Conservation (phyloP, 2,888 invertebrate genomes). For the Tineola bisselliella region DNA sequence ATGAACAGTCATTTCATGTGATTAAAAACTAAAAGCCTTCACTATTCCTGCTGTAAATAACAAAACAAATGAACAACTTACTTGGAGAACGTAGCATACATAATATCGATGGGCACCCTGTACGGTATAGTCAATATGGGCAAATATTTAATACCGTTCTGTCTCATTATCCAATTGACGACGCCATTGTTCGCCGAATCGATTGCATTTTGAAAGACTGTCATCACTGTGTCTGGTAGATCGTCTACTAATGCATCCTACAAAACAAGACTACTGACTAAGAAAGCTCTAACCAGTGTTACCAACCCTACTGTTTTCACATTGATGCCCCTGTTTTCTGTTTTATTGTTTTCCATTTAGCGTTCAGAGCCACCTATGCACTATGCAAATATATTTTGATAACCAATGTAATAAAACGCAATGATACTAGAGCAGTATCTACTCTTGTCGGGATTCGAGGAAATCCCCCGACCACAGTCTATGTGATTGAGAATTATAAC, state of each 20-base stretch:
- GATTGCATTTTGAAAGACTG: slow-evolving; percentile 92
- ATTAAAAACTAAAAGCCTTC: background rate
- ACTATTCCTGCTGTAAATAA: background rate
- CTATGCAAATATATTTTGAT: too few species aligned
- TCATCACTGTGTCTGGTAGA: slow-evolving; percentile 89
- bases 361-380: too few species aligned
- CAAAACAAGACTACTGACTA: background rate
- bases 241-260: slow-evolving; percentile 88
- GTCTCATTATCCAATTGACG: slow-evolving; percentile 89
- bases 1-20: too few species aligned
- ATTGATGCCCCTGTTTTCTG: too few species aligned
- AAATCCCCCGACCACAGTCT: too few species aligned
- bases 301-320: too few species aligned
- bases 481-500: too few species aligned
- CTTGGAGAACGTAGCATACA: slow-evolving; percentile 88
- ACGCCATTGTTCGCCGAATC: slow-evolving; percentile 92
- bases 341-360: background rate
- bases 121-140: slow-evolving; percentile 86
- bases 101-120: slow-evolving; percentile 87
- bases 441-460: too few species aligned
- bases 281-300: too few species aligned
- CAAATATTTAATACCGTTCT: slow-evolving; percentile 81
- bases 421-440: too few species aligned
- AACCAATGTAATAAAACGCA: too few species aligned
- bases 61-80: slow-evolving; percentile 57